A percentile compares a stretch with the other conserved stretches of the same genome.
Conservation (phyloP, 2,888 invertebrate genomes). For the Stenolophus ochropezus region DNA sequence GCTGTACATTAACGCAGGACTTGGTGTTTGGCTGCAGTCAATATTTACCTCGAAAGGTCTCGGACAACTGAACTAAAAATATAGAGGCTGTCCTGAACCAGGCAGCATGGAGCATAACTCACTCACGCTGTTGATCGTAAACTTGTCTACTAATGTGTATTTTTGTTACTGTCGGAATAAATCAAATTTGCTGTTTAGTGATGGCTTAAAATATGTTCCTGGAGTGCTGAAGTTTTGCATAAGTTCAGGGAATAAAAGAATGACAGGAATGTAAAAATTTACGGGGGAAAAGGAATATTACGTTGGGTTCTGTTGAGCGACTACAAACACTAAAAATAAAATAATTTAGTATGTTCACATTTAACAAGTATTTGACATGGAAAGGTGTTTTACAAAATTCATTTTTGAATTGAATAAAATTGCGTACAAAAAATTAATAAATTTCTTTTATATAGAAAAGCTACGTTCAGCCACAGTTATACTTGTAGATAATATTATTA, state of each 20-base stretch:
- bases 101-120: constrained; percentile 30
- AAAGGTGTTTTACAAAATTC: too few relatives aligned
- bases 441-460: too few relatives aligned
- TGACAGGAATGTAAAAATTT: background rate
- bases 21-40: constrained; percentile 23
- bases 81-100: background rate
- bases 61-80: constrained; percentile 21
- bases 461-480: too few relatives aligned
- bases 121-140: constrained; percentile 12
- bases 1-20: background rate
- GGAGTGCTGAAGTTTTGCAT: background rate
- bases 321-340: too few relatives aligned
- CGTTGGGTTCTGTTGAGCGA: too few relatives aligned
- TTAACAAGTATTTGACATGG: too few relatives aligned
- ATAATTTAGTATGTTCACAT: too few relatives aligned
- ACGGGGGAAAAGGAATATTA: too few relatives aligned
- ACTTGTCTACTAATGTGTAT: background rate
- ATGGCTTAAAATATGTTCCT: background rate
- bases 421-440: too few relatives aligned
- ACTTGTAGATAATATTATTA: too few relatives aligned
- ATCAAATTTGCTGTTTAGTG: background rate
- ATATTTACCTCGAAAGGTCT: constrained; percentile 40
- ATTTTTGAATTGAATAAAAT: too few relatives aligned
- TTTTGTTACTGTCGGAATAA: background rate
- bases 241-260: background rate